Evolutionary conservation across 2,888 invertebrate genomes (phyloP).

Genomic region (Terebella lapidaria): DNA sequence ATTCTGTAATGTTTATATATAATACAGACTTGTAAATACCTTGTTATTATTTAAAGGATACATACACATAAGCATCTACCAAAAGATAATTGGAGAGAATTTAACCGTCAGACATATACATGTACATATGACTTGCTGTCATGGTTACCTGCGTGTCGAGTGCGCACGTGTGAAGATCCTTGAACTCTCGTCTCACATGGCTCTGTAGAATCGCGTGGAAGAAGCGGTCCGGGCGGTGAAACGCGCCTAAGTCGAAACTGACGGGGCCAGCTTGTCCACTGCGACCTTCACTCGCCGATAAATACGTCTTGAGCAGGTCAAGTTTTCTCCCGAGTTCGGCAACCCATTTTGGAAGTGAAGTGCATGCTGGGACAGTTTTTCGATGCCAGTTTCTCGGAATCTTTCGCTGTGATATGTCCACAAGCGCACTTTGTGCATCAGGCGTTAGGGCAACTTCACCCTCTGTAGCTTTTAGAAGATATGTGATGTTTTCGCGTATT

Average conservation of each 20-base stretch:
- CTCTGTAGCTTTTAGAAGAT: not conserved
- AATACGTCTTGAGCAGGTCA: slow-evolving; percentile 27
- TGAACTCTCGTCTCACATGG: slow-evolving; percentile 38
- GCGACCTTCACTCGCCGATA: slow-evolving; percentile 5
- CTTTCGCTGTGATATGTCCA: slow-evolving; percentile 29
- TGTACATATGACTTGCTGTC: too few species aligned
- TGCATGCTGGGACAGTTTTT: slow-evolving; percentile 31
- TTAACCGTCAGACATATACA: too few species aligned
- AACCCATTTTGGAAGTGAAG: slow-evolving; percentile 33
- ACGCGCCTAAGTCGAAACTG: slow-evolving; percentile 32
- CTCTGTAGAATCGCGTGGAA: slow-evolving; percentile 38
- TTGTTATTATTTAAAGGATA: too few species aligned
- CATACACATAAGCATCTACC: too few species aligned
- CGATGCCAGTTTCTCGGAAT: slow-evolving; percentile 37
- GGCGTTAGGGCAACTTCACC: not conserved
- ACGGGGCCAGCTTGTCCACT: slow-evolving; percentile 10
- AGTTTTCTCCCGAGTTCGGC: slow-evolving; percentile 26
- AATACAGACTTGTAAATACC: too few species aligned
- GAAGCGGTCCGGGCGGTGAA: slow-evolving; percentile 41
- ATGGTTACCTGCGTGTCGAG: slow-evolving; percentile 42
- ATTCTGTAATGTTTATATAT: too few species aligned
- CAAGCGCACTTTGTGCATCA: not conserved
- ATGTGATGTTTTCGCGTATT: not conserved
- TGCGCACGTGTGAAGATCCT: slow-evolving; percentile 35
- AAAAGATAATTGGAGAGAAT: too few species aligned